Percentiles rank a stretch among this genome's conserved stretches.
Evolutionary conservation across 2,113 vertebrate species (phyloP).

Genomic region (Nasalis larvatus): DNA sequence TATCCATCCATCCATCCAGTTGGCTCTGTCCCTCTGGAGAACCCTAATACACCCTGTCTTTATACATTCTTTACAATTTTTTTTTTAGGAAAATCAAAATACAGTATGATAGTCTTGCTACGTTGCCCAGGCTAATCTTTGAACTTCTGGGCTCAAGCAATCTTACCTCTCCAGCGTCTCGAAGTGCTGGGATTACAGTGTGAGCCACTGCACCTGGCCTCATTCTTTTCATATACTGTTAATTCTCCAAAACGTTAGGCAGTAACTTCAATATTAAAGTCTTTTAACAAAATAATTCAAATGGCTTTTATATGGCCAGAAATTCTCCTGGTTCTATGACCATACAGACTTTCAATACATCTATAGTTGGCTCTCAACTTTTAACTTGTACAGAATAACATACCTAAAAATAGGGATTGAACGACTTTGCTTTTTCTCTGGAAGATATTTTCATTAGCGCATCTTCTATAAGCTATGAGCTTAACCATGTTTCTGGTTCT

Average conservation of each 20-base stretch:
- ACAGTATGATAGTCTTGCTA: too few relatives aligned
- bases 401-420: neutral
- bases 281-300: conserved; percentile 22
- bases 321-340: neutral
- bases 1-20: too few relatives aligned
- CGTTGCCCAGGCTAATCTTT: too few relatives aligned
- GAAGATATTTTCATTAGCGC: neutral
- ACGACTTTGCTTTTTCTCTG: conserved; percentile 4
- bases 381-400: neutral
- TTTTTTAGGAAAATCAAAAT: too few relatives aligned
- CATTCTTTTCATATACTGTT: neutral
- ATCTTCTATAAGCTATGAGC: neutral
- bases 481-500: neutral
- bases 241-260: neutral
- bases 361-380: neutral
- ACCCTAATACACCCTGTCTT: too few relatives aligned
- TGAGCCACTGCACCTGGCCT: too few relatives aligned
- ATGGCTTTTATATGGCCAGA: neutral
- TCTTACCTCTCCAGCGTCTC: too few relatives aligned
- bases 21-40: too few relatives aligned
- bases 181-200: too few relatives aligned
- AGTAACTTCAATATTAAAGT: neutral
- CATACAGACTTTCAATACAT: neutral
- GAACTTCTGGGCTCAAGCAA: too few relatives aligned
- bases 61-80: too few relatives aligned